phyloP scores from a whole-genome alignment of 2,888 invertebrate species.

The Helleia helle region DNA sequence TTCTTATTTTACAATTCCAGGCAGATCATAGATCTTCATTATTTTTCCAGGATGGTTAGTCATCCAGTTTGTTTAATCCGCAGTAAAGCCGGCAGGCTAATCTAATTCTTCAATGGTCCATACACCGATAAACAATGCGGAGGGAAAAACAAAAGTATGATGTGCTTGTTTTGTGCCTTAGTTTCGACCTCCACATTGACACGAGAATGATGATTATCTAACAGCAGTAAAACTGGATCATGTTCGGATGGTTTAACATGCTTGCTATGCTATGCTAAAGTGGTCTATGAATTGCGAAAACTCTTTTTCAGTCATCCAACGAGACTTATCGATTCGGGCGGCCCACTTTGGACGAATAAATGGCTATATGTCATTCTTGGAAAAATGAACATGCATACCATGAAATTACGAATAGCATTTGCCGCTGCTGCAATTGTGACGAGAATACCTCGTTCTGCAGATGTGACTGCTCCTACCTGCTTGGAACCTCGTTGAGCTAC shows the following conservation, averaged over 20 bases:
- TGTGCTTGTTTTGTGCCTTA: no score
- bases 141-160: no score
- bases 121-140: no score
- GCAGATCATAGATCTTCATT: no score
- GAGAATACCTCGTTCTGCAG: slow-evolving; percentile 23
- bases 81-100: no score
- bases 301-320: slow-evolving; percentile 30
- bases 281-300: slow-evolving; percentile 30
- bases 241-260: slow-evolving; percentile 19
- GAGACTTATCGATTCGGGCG: slow-evolving; percentile 26
- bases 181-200: slow-evolving; percentile 23
- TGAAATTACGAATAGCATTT: slow-evolving; percentile 18
- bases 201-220: slow-evolving; percentile 33
- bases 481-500: slow-evolving; percentile 22
- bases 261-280: slow-evolving; percentile 30
- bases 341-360: slow-evolving; percentile 25
- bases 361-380: slow-evolving; percentile 24
- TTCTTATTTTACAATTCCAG: no score
- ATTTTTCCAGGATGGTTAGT: no score
- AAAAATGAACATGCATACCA: slow-evolving; percentile 29
- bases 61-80: no score
- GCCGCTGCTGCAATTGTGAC: slow-evolving; percentile 19
- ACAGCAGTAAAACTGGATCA: slow-evolving; percentile 26
- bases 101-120: no score
- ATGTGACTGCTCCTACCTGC: slow-evolving; percentile 22